Conservation (phyloP, 2,113 vertebrate species). For the Lipophrys pholis region DNA sequence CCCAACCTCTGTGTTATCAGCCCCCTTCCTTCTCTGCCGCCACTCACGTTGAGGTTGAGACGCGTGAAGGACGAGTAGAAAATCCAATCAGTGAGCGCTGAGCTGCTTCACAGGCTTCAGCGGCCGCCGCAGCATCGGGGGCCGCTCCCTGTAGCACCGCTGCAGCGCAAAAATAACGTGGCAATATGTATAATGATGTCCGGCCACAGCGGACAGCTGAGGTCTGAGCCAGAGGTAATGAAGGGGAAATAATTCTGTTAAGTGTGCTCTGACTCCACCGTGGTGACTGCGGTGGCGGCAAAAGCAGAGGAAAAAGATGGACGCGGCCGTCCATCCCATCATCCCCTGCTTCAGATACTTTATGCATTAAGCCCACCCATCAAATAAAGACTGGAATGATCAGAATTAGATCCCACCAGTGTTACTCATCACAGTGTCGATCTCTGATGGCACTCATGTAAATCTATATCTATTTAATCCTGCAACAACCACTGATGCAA, state of each 20-base stretch:
- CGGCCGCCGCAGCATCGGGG: too few relatives aligned
- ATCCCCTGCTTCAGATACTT: neutral
- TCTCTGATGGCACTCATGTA: too few relatives aligned
- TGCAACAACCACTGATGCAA: too few relatives aligned
- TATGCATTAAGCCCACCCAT: too few relatives aligned
- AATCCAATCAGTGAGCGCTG: conserved; percentile 32
- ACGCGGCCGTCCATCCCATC: conserved; percentile 8
- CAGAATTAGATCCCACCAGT: too few relatives aligned
- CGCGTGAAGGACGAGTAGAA: conserved; percentile 45
- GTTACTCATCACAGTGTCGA: too few relatives aligned
- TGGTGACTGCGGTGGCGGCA: too few relatives aligned
- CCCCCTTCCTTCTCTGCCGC: neutral
- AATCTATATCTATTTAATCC: too few relatives aligned
- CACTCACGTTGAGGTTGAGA: neutral
- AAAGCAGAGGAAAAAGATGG: too few relatives aligned
- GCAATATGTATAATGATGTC: conserved; percentile 5
- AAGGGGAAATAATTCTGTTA: conserved; percentile 12
- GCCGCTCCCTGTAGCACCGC: neutral
- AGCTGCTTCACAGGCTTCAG: conserved; percentile 6
- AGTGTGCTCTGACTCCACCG: neutral
- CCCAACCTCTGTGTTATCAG: neutral
- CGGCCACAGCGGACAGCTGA: neutral
- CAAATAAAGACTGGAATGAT: too few relatives aligned
- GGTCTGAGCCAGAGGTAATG: neutral
- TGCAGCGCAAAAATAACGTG: neutral